Conservation (phyloP, 2,113 vertebrate genomes). For the Gymnobelideus leadbeateri region DNA sequence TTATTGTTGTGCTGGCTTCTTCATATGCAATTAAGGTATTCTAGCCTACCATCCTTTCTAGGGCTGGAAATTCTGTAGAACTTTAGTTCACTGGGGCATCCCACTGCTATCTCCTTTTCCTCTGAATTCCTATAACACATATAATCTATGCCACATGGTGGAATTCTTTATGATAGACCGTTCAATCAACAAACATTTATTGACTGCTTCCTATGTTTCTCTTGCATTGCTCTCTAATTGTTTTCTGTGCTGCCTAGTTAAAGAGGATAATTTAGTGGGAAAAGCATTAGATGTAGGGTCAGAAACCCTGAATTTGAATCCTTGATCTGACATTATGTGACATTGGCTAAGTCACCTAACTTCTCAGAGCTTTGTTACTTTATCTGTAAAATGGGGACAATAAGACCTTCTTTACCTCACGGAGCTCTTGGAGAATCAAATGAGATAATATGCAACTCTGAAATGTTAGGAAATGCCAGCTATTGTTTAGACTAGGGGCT, state of each 20-base stretch:
- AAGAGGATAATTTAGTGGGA: background rate
- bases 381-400: background rate
- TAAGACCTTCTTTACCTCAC: too few species aligned
- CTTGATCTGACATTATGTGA: background rate
- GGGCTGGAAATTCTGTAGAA: background rate
- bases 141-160: background rate
- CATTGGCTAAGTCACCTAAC: background rate
- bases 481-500: too few species aligned
- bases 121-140: background rate
- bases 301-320: background rate
- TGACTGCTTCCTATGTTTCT: background rate
- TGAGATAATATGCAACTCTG: too few species aligned
- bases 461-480: too few species aligned
- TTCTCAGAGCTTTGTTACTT: background rate
- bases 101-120: background rate
- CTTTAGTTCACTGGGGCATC: background rate
- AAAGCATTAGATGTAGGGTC: background rate
- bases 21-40: background rate
- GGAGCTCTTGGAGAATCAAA: too few species aligned
- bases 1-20: background rate
- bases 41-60: background rate
- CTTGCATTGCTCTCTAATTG: background rate
- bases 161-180: background rate
- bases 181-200: background rate
- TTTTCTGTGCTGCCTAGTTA: background rate